Evolutionary conservation across 2,888 invertebrate species (phyloP), one percentile per base, ranked within the genome.

Genomic region (Nyleta sp.): DNA sequence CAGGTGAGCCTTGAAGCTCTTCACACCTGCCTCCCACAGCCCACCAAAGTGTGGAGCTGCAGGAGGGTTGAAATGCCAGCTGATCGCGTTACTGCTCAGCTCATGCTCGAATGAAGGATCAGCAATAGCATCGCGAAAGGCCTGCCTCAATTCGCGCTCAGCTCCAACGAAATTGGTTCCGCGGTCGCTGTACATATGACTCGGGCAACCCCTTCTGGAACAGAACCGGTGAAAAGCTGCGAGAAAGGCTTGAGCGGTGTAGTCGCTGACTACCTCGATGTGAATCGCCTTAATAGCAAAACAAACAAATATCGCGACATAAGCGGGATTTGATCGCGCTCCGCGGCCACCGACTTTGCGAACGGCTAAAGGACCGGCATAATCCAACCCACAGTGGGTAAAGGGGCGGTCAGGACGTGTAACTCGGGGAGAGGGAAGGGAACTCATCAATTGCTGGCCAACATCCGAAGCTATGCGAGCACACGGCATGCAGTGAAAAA

Each of bases 151-250:
- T 13, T 40, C 40, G 6, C n/a, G 15, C n/a, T 53, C 53, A 11
- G 87, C 86, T n/a, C 84, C 84, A 2, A 81, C 52, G 55, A 87
- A 87, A 40, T 81, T 86, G 2, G 83, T 84, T 1, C 86, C 86
- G 28, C 81, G 80, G 52, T 88, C 87, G 55, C 81, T 83, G 50
- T 80, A 65, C n/a, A 83, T 52, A 11, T 71, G 50, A 2, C 18
- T 18, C 7, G 80, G 78, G 2, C 28, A 11, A 5, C 52, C 52
- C 8, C 18, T 13, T 17, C 52, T 1, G 8, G 52, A 8, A 13
- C 17, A 52, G 33, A 52, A 52, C 4, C 52, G 31, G 31, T 15
- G 24, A n/a, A 17, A 17, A 3, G 55, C 55, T 1, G 50, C 50
- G 4, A 50, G n/a, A 50, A 50, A 50, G 8, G 50, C 24, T 5